phyloP scores from a whole-genome alignment of 2,113 vertebrate genomes.

The Osmerus mordax region DNA sequence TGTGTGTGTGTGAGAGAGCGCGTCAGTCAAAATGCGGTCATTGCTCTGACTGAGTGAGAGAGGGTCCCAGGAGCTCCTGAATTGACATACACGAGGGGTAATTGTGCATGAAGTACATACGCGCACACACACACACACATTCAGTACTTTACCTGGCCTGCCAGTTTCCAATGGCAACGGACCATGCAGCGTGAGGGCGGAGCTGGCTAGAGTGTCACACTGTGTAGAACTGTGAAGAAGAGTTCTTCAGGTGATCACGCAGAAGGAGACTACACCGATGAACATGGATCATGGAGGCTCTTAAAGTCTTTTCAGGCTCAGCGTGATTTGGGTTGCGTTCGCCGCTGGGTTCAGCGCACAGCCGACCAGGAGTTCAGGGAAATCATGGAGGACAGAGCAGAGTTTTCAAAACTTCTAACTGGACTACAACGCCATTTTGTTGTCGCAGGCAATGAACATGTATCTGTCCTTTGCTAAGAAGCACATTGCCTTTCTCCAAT shows the following conservation, averaged over 20 bases:
- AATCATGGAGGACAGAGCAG: too few relatives aligned
- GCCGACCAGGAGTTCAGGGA: too few relatives aligned
- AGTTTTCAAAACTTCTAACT: too few relatives aligned
- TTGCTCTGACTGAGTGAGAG: neutral
- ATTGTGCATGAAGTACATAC: neutral
- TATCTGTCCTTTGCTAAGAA: too few relatives aligned
- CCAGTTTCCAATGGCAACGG: slow-evolving; percentile 7
- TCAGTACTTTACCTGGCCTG: neutral
- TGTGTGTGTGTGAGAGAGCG: neutral
- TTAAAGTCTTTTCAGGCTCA: too few relatives aligned
- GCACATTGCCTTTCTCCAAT: too few relatives aligned
- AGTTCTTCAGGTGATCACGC: neutral
- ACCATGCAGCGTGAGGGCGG: neutral
- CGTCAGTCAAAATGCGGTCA: neutral
- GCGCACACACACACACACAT: neutral
- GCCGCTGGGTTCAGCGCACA: too few relatives aligned
- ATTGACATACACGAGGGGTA: neutral
- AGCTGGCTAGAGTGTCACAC: neutral
- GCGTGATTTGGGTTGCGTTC: too few relatives aligned
- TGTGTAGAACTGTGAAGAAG: neutral
- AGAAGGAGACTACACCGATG: too few relatives aligned
- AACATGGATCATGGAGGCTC: too few relatives aligned
- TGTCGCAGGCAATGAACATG: too few relatives aligned
- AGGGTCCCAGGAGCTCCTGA: neutral
- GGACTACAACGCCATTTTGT: too few relatives aligned